phyloP scores from a whole-genome alignment of 2,113 vertebrate genomes.

The Dicrurus megarhynchus region DNA sequence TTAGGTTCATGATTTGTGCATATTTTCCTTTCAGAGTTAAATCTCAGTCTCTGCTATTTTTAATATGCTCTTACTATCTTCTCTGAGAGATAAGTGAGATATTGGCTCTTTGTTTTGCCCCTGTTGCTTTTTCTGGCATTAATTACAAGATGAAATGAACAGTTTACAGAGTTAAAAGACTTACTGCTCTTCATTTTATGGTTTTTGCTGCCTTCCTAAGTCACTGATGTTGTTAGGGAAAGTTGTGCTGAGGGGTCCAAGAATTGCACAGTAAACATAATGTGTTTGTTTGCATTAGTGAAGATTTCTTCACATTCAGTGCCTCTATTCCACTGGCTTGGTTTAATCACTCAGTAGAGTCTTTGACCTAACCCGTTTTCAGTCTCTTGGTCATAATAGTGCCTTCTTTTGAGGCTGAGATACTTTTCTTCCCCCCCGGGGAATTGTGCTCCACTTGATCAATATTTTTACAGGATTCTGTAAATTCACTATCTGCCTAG shows the following conservation, averaged over 20 bases:
- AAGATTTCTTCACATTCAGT: not conserved
- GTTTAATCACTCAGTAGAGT: not conserved
- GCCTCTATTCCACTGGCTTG: not conserved
- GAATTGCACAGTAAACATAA: not conserved
- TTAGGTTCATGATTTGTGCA: not conserved
- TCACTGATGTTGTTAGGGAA: not conserved
- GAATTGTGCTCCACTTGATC: not conserved
- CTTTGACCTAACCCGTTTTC: not conserved
- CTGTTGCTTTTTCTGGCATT: not conserved
- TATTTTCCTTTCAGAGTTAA: not conserved
- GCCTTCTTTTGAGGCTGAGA: not conserved
- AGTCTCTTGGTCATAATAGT: not conserved
- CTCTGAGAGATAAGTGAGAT: not conserved
- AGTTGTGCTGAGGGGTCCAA: not conserved
- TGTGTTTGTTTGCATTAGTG: not conserved
- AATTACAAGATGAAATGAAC: not conserved
- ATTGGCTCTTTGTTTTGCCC: not conserved
- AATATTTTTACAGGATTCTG: not conserved
- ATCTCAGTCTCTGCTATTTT: not conserved
- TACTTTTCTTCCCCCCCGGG: not conserved
- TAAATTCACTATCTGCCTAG: not conserved
- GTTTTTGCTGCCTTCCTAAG: not conserved
- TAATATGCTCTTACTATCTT: not conserved
- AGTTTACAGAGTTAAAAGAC: not conserved
- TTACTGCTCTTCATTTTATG: not conserved